Evolutionary conservation across 2,797 vertebrate genomes (phyloP), one percentile per base, ranked within the genome.

Genomic region (Poecilia picta): DNA sequence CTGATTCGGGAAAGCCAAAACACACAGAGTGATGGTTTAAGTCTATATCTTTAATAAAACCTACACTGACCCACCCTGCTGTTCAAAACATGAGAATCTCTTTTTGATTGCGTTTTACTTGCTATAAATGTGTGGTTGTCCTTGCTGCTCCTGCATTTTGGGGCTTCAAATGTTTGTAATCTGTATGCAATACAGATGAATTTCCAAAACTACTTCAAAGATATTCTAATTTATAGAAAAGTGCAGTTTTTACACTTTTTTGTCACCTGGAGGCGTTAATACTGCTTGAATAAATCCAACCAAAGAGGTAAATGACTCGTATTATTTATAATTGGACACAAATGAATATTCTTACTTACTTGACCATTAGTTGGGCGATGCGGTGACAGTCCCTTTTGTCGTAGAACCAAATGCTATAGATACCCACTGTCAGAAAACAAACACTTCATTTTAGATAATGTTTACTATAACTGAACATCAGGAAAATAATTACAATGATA

Each of bases 391-490:
- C 98, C 64, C 95, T 97, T 95, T 98, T 98, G 93, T 99, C 97
- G 64, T 99, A 99, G 95, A 99, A 99, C 98, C 98, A 99, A 95
- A 99, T 99, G 90, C 98, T 99, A 94, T 99, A 99, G 95, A 99
- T 99, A 62, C 98, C 98, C 96, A 99, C 98, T 97, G 93, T 77
- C 89, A 74, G 72, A 90, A 74, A 89, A 75, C 57, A 89, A 55
- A 84, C 1, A 81, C 4, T 64, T 3, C n/a, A 36, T 64, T 77
- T 82, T 47, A 78, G 0, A 81, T 0, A 1, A 0, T 12, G 45
- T 46, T 5, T 33, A 31, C 5, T 51, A 1, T 51, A 7, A 0
- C 28, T 1, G 15, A 2, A 51, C 10, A 76, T 12, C 1, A 5
- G 1, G 68, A 72, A 36, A 23, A 72, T 6, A 6, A 59, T 74